Conservation (phyloP, 2,113 vertebrate species). For the Lichenostomus cassidix region DNA sequence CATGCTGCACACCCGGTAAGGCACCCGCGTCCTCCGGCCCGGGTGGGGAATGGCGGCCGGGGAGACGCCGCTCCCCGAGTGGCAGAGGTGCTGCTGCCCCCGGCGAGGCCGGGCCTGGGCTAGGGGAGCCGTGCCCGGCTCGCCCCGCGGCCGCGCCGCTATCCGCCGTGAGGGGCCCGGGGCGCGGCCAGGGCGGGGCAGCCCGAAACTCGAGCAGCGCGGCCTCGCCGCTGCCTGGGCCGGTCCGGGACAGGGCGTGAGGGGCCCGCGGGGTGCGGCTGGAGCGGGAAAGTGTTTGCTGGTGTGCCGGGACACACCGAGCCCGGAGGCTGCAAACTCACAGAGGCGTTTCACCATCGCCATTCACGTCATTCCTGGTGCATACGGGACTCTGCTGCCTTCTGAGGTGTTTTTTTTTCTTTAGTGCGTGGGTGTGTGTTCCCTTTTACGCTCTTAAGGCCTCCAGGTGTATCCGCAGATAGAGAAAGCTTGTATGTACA, state of each 20-base stretch:
- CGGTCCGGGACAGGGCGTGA: fast-evolving
- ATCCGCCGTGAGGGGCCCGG: background rate
- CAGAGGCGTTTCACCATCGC: fast-evolving
- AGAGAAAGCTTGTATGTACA: background rate
- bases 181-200: background rate
- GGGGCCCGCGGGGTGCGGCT: fast-evolving
- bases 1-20: constrained; percentile 34
- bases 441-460: background rate
- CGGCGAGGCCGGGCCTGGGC: background rate
- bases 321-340: fast-evolving
- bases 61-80: background rate
- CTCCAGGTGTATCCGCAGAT: background rate
- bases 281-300: fast-evolving
- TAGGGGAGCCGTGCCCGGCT: too few species aligned
- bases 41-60: background rate
- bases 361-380: fast-evolving
- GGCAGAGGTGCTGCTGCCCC: background rate
- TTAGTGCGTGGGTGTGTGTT: too few species aligned
- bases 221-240: background rate
- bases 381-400: background rate
- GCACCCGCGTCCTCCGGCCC: background rate
- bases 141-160: too few species aligned
- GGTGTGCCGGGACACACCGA: background rate
- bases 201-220: background rate
- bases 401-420: background rate